Percentiles rank a stretch among this genome's conserved stretches.
Evolutionary conservation across 2,113 vertebrate species (phyloP).

Genomic region (Cyphomyrus discorhynchus): DNA sequence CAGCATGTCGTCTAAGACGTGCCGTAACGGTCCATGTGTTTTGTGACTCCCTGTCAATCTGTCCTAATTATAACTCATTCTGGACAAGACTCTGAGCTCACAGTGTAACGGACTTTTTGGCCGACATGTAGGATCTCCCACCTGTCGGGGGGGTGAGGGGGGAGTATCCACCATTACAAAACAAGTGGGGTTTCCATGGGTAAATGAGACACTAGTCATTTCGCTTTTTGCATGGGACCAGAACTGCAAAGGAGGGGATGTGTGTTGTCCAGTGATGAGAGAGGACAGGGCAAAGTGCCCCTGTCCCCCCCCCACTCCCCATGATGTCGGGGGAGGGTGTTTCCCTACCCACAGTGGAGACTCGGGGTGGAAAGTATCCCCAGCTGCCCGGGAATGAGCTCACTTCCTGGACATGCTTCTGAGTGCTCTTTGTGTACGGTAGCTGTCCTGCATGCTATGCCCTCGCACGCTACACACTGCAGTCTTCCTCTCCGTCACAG

Average conservation of each 20-base stretch:
- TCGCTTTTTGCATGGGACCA: not conserved
- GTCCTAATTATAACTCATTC: not conserved
- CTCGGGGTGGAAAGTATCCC: not conserved
- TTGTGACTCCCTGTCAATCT: not conserved
- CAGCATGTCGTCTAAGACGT: too few relatives aligned
- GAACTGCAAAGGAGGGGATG: too few relatives aligned
- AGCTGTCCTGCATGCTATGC: constrained; percentile 21
- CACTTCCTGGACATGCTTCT: constrained; percentile 43
- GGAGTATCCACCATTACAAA: not conserved
- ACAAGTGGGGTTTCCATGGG: not conserved
- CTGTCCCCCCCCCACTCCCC: not conserved
- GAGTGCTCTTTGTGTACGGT: constrained; percentile 41
- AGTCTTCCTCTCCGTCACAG: not conserved
- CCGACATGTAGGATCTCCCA: not conserved
- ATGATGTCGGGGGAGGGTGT: too few relatives aligned
- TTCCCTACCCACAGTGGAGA: not conserved
- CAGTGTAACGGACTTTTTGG: not conserved
- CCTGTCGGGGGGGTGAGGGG: not conserved
- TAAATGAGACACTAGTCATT: not conserved
- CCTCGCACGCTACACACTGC: too few relatives aligned
- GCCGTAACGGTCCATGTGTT: too few relatives aligned
- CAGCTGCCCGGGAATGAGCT: not conserved
- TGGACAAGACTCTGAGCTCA: not conserved
- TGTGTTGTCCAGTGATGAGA: too few relatives aligned
- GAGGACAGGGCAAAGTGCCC: too few relatives aligned